Conservation (phyloP, 2,888 invertebrate species). For the Sarcophaga rosellei region DNA sequence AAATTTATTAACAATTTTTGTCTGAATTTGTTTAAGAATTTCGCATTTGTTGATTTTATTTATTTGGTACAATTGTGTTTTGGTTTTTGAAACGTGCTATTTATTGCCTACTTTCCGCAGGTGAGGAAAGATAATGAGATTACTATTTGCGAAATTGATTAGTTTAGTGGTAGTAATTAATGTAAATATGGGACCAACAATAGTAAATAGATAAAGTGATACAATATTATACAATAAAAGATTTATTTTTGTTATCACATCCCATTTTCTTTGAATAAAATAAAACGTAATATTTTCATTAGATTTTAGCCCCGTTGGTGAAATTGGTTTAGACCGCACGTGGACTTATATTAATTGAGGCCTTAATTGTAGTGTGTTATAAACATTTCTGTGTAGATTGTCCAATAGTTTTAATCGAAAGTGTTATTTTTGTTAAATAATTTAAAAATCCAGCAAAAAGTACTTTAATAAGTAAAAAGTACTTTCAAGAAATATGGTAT, state of each 20-base stretch:
- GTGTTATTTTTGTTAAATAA: no score
- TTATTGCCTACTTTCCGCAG: no score
- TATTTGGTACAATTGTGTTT: not conserved
- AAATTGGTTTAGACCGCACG: not conserved
- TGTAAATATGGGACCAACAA: not conserved
- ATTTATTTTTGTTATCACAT: not conserved
- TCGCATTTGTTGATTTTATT: not conserved
- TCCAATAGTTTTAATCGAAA: no score
- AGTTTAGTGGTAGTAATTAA: not conserved
- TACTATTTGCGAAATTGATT: not conserved
- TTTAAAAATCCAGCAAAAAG: no score
- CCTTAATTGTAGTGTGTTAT: not conserved
- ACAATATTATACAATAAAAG: not conserved
- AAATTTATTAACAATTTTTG: not conserved
- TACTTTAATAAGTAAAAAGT: no score
- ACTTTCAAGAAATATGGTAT: no score
- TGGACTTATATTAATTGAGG: not conserved
- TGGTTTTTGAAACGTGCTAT: no score
- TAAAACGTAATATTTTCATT: not conserved
- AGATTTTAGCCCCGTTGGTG: not conserved
- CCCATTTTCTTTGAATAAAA: not conserved
- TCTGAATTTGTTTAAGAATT: not conserved
- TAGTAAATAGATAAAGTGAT: not conserved
- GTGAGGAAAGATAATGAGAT: not conserved
- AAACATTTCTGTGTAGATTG: no score